Percentiles rank a stretch among this genome's conserved stretches.
phyloP scores from a whole-genome alignment of 2,113 vertebrate genomes.

The Eptatretus burgeri region DNA sequence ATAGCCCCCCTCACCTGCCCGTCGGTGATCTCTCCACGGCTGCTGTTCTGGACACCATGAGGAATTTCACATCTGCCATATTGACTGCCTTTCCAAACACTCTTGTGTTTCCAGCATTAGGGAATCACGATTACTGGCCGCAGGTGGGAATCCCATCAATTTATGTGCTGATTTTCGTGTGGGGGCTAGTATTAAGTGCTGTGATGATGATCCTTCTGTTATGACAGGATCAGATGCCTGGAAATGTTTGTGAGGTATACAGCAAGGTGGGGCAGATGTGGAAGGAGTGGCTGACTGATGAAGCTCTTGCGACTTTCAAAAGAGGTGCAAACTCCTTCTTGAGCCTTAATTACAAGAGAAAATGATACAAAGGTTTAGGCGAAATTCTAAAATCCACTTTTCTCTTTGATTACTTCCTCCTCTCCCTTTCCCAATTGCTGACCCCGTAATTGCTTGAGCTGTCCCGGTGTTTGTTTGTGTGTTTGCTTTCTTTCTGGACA shows the following conservation, averaged over 20 bases:
- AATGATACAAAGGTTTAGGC: no score
- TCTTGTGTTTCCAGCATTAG: constrained; percentile 52
- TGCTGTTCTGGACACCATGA: constrained; percentile 39
- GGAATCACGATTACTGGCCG: constrained; percentile 93
- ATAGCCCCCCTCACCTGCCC: constrained; percentile 71
- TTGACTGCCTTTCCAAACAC: constrained; percentile 33
- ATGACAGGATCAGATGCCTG: constrained; percentile 49
- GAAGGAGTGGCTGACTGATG: constrained; percentile 41
- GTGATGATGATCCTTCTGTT: constrained; percentile 11
- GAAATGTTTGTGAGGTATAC: constrained; percentile 33
- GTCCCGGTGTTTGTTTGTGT: no score
- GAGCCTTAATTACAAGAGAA: neutral
- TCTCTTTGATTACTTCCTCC: no score
- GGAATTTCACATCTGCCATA: constrained; percentile 49
- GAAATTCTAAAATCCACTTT: no score
- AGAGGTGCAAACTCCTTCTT: constrained; percentile 24
- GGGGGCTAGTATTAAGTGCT: neutral
- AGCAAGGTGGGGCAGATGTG: constrained; percentile 41
- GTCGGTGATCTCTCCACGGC: constrained; percentile 41
- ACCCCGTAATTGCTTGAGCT: no score
- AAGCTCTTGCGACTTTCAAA: constrained; percentile 35
- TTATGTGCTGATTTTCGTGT: neutral
- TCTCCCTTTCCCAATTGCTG: no score
- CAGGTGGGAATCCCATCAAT: constrained; percentile 28
- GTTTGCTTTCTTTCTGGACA: no score